Conservation (phyloP, 2,113 vertebrate genomes). For the Dissostichus mawsoni region DNA sequence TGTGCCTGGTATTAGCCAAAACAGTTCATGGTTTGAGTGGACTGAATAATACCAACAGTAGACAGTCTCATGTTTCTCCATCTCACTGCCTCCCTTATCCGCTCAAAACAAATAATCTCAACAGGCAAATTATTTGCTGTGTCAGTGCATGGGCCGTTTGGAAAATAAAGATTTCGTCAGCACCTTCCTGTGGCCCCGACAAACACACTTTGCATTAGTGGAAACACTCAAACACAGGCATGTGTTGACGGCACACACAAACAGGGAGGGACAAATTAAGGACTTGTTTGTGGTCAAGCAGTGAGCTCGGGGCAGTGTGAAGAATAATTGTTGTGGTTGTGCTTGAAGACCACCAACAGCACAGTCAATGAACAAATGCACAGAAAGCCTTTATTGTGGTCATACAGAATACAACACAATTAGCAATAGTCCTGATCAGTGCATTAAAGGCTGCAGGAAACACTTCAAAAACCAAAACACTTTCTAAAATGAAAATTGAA, state of each 20-base stretch:
- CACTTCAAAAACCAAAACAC: too few relatives aligned
- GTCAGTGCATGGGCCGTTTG: slow-evolving; percentile 22
- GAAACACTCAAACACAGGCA: slow-evolving; percentile 47
- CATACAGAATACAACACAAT: too few relatives aligned
- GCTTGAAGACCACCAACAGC: slow-evolving; percentile 27
- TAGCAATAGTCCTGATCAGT: too few relatives aligned
- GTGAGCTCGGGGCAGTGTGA: slow-evolving; percentile 1
- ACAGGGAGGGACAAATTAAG: slow-evolving; percentile 20
- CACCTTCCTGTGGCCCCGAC: slow-evolving; percentile 50
- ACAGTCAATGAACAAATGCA: background rate
- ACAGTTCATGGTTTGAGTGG: slow-evolving; percentile 9
- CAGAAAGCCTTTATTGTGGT: too few relatives aligned
- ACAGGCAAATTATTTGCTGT: slow-evolving; percentile 31
- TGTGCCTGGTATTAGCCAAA: slow-evolving; percentile 16
- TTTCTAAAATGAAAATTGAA: too few relatives aligned
- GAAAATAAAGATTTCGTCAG: slow-evolving; percentile 47
- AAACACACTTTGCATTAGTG: slow-evolving; percentile 23
- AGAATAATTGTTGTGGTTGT: slow-evolving; percentile 31
- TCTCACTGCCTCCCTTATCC: background rate
- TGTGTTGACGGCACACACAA: slow-evolving; percentile 30
- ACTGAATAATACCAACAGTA: background rate
- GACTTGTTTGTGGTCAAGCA: slow-evolving; percentile 25
- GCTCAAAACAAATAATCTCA: slow-evolving; percentile 29
- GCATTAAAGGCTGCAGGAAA: too few relatives aligned
- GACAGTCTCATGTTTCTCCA: background rate